Base-by-base conservation (phyloP, 2,113 vertebrate species). In the Todiramphus saurophagus region DNA sequence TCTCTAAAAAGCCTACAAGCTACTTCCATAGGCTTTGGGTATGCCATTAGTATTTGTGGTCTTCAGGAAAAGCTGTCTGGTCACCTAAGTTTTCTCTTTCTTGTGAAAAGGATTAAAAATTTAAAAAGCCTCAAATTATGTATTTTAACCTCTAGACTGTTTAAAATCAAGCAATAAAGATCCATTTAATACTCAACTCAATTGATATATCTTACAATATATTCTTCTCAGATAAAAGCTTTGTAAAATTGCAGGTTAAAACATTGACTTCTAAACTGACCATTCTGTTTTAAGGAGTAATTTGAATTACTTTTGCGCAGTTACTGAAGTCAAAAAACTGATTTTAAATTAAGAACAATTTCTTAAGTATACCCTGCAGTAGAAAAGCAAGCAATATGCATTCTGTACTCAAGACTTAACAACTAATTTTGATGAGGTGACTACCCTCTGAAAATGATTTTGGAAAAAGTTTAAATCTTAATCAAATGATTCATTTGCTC, bases 101-200 rank as follows among this genome's bases (percentile, higher is more conserved):
- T 37, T 44, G 30, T 76, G n/a, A 75, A 85, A 77, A 24, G 5
- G 7, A 16, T 27, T 83, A 74, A 31, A 50, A 66, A 39, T 35
- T 24, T 33, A 83, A 50, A 66, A 84, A 23, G 1, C 0, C 3
- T 3, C 8, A 24, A 35, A 66, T 43, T 48, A 8, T 0, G 0
- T 53, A 39, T 78, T 94, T 89, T 82, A 63, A 72, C 5, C 13
- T 73, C 78, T 60, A 33, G 19, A 68, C 25, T 56, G 13, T 39
- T 79, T 89, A 59, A 70, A 77, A 90, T 55, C 15, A 70, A 70
- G 13, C 2, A 76, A 19, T 27, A 56, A 77, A 80, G 3, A 60
- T 11, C 3, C 13, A 69, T 73, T 67, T 79, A 43, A 41, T 51
- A 56, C 13, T 87, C 20, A 41, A 41, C 16, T 37, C 2, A 23